Conservation (phyloP, 2,797 vertebrate species). For the Silurus aristotelis region DNA sequence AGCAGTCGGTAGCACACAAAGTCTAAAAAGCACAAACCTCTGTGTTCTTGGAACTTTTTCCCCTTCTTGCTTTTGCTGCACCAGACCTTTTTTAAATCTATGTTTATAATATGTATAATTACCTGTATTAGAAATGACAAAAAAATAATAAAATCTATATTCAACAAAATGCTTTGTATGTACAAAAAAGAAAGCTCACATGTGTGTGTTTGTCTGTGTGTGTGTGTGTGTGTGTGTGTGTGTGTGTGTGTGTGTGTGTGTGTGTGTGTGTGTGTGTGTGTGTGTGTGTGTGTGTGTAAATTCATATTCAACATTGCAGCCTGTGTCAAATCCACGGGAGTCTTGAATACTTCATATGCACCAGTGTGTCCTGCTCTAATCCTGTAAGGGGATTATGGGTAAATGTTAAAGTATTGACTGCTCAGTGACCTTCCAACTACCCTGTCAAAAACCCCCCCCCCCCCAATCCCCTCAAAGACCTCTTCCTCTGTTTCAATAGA, state of each 20-base stretch:
- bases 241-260: not conserved
- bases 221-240: not conserved
- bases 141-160: slow-evolving; percentile 50
- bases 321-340: slow-evolving; percentile 29
- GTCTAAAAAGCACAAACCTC: slow-evolving; percentile 69
- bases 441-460: not conserved
- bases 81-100: slow-evolving; percentile 70
- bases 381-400: slow-evolving; percentile 49
- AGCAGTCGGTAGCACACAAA: slow-evolving; percentile 56
- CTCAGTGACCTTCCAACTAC: slow-evolving; percentile 41
- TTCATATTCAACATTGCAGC: slow-evolving; percentile 31
- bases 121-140: slow-evolving; percentile 68
- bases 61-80: slow-evolving; percentile 71
- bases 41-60: slow-evolving; percentile 54
- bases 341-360: slow-evolving; percentile 45
- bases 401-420: slow-evolving; percentile 57
- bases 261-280: not conserved
- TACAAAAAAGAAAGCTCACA: not conserved
- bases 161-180: slow-evolving; percentile 14
- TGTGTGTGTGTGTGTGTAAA: not conserved
- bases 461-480: not conserved
- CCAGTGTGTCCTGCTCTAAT: slow-evolving; percentile 36
- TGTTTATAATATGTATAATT: slow-evolving; percentile 73
- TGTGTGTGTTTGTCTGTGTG: no score
- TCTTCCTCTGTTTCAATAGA: not conserved